phyloP scores from a whole-genome alignment of 2,888 invertebrate species.

The Micoletzkya japonica region DNA sequence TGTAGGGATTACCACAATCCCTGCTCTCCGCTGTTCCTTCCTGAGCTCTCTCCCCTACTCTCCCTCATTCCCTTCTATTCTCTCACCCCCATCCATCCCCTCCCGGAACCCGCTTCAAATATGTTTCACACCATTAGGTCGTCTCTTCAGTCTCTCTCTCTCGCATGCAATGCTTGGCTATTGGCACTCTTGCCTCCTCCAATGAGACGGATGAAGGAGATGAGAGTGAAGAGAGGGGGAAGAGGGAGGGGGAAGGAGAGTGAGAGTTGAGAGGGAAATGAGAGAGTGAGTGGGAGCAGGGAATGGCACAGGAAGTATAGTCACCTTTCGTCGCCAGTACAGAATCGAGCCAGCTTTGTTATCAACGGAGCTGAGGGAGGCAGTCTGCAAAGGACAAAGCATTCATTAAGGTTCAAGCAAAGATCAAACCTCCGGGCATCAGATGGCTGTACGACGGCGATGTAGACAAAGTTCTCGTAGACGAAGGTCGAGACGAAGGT shows the following conservation, averaged over 20 bases:
- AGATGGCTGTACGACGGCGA: slow-evolving; percentile 64
- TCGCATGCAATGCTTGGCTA: too few species aligned
- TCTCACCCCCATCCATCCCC: not conserved
- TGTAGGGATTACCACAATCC: not conserved
- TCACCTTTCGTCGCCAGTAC: slow-evolving; percentile 64
- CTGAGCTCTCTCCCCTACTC: not conserved
- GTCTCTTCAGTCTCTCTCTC: not conserved
- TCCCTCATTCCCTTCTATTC: not conserved
- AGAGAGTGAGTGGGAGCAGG: too few species aligned
- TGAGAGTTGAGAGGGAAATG: slow-evolving; percentile 14
- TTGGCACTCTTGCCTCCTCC: too few species aligned
- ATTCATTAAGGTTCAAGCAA: not conserved
- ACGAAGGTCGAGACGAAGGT: slow-evolving; percentile 65
- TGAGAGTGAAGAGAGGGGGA: not conserved
- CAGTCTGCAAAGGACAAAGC: slow-evolving; percentile 31
- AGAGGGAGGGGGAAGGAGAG: slow-evolving; percentile 8
- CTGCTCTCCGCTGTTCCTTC: not conserved
- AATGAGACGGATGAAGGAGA: not conserved
- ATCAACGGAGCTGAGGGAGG: slow-evolving; percentile 31
- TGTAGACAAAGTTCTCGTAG: slow-evolving; percentile 66
- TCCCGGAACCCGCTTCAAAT: not conserved
- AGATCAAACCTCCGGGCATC: slow-evolving; percentile 6
- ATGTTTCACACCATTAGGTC: slow-evolving; percentile 6
- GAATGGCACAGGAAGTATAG: slow-evolving; percentile 10
- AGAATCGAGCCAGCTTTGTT: slow-evolving; percentile 65